Percentiles rank a stretch among this genome's conserved stretches.
phyloP scores from a whole-genome alignment of 1,140 invertebrate species.

The Drosophila grimshawi region DNA sequence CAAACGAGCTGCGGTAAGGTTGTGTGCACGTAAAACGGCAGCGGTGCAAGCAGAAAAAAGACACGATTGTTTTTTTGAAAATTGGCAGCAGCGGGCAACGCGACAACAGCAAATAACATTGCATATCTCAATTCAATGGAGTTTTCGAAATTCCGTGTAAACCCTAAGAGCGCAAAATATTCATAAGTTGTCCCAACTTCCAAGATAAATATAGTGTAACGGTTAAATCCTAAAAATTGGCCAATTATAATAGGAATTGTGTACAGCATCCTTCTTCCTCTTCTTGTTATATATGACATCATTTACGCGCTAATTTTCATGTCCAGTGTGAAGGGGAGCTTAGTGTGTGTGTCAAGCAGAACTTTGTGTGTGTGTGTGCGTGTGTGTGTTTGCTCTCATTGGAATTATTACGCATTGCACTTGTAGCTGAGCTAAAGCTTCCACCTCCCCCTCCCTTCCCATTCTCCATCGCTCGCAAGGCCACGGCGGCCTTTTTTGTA shows the following conservation, averaged over 20 bases:
- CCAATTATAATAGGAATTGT: conserved; percentile 14
- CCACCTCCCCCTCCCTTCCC: neutral
- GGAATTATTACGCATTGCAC: conserved; percentile 49
- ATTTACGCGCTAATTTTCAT: conserved; percentile 38
- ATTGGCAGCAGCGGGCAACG: conserved; percentile 10
- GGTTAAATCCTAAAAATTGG: conserved; percentile 12
- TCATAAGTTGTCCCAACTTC: conserved; percentile 1
- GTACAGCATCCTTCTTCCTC: conserved; percentile 35
- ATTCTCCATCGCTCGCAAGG: conserved; percentile 7
- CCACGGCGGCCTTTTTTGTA: conserved; percentile 16
- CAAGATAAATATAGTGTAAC: conserved; percentile 2
- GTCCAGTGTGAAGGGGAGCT: conserved; percentile 11
- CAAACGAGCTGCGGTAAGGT: conserved; percentile 42
- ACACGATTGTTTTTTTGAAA: conserved; percentile 9
- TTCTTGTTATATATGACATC: conserved; percentile 31
- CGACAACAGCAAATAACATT: conserved; percentile 4
- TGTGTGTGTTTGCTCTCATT: conserved; percentile 16
- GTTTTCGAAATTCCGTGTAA: neutral
- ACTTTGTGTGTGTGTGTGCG: neutral
- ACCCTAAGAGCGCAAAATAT: neutral
- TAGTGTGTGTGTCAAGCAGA: conserved; percentile 17
- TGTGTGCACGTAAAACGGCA: conserved; percentile 2
- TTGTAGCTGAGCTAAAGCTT: conserved; percentile 33
- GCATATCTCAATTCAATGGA: conserved; percentile 2
- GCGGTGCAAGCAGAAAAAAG: neutral